A percentile compares a stretch with the other conserved stretches of the same genome.
Evolutionary conservation across 2,797 vertebrate genomes (phyloP).

Genomic region (Enteromius mattozi): DNA sequence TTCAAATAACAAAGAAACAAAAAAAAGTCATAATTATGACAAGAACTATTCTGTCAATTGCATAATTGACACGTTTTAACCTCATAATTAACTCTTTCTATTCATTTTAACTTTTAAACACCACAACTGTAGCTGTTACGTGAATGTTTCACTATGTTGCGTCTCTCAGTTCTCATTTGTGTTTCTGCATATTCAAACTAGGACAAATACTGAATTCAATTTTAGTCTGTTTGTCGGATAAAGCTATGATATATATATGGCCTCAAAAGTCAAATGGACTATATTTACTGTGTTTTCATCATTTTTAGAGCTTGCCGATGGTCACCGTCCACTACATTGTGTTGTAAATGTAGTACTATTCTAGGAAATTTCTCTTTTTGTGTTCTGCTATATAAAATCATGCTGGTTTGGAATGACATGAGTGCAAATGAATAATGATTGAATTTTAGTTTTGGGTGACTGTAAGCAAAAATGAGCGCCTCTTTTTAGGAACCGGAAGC

Average conservation of each 20-base stretch:
- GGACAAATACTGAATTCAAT: background rate
- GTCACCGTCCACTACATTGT: background rate
- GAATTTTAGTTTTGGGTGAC: background rate
- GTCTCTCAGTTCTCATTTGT: background rate
- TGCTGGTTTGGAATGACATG: background rate
- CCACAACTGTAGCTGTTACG: background rate
- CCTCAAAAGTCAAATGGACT: background rate
- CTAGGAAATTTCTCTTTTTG: background rate
- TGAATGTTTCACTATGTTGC: background rate
- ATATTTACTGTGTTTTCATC: background rate
- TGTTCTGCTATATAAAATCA: background rate
- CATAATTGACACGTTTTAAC: background rate
- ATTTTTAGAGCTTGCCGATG: background rate
- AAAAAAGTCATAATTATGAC: background rate
- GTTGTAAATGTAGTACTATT: background rate
- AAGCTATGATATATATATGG: too few species aligned
- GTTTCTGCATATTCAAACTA: background rate
- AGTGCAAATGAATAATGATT: background rate
- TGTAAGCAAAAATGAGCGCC: background rate
- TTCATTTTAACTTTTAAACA: background rate
- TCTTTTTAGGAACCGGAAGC: constrained; percentile 13
- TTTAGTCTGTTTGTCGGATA: background rate
- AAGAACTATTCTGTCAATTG: background rate
- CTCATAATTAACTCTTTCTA: background rate
- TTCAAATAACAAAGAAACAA: background rate